Conservation (phyloP, 2,888 invertebrate genomes). For the Silvanus unidentatus region DNA sequence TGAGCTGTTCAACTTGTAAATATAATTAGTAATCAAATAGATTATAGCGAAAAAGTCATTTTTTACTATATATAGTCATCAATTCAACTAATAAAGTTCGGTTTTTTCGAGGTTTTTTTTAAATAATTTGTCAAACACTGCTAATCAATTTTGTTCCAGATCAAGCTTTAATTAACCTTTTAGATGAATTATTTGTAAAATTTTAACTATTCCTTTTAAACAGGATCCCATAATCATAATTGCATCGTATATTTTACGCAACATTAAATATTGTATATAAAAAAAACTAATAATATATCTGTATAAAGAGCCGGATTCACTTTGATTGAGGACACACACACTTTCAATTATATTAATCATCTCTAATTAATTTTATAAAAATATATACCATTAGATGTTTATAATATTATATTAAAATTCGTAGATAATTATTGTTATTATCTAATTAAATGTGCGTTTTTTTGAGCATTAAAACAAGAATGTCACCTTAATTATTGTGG, state of each 20-base stretch:
- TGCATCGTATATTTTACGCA: slow-evolving; percentile 1
- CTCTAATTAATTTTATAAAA: neutral
- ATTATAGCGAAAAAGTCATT: no score
- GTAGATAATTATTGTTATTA: no score
- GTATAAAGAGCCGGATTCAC: neutral
- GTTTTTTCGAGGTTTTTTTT: neutral
- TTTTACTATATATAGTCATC: no score
- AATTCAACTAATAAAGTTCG: no score
- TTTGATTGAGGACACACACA: slow-evolving; percentile 2
- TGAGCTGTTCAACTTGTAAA: neutral
- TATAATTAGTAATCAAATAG: no score
- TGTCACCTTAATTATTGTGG: slow-evolving; percentile 1
- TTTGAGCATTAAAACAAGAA: neutral
- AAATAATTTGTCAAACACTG: slow-evolving; percentile 1
- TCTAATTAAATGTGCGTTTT: no score
- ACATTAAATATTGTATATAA: neutral
- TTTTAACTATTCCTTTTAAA: neutral
- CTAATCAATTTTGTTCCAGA: slow-evolving; percentile 2
- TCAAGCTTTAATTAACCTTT: slow-evolving; percentile 1
- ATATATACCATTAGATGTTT: neutral
- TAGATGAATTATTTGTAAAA: slow-evolving; percentile 1
- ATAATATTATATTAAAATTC: no score
- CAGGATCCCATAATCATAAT: neutral
- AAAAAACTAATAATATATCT: no score
- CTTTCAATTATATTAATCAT: neutral